Evolutionary conservation across 2,797 vertebrate genomes (phyloP), one percentile per base, ranked within the genome.

Genomic region (Meriones psammophilus): DNA sequence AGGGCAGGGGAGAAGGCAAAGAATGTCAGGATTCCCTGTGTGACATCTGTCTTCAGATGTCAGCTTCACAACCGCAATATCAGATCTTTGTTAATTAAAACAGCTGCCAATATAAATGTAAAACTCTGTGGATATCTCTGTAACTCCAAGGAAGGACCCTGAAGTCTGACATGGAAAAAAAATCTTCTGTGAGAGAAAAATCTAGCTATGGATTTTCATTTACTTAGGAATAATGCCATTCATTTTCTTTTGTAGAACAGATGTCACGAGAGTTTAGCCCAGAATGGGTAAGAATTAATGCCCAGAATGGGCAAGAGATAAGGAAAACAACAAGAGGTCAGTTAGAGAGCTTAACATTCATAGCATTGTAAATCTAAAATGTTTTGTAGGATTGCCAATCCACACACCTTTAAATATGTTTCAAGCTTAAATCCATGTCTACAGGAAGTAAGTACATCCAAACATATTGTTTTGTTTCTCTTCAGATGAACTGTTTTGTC

Each of bases 51-150:
- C 46, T 94, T 79, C 33, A 78, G 62, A 95, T 28, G 30, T 89
- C 96, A 93, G 9, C 50, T 97, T 76, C 92, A 30, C 84, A 83
- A 73, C 95, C 73, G 92, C 62, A 50, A 46, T 2, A 46, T 85
- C 94, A 58, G n/a, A 69, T 68, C 24, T 36, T 18, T 83, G 42
- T 66, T 95, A 58, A 96, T 96, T 96, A 97, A 95, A 73, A 94
- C 30, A 96, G 64, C 22, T 94, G 36, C 64, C 83, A 74, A 95
- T 96, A 94, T 8, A 91, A 97, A 97, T 77, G 2, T 84, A 42
- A 97, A 97, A 60, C 95, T 97, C 96, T 96, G 81, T n/a, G 97
- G 73, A 89, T 58, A 68, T 68, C 89, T 90, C 81, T 81, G 89
- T 66, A 18, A 95, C 42, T 77, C 3, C 4, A 92, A 95, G 17